A percentile compares a stretch with the other conserved stretches of the same genome.
These are phyloP conservation scores for Magallana angulata DNA, from an alignment of 1,140 invertebrate species.

Conservation along the genomic window DNA sequence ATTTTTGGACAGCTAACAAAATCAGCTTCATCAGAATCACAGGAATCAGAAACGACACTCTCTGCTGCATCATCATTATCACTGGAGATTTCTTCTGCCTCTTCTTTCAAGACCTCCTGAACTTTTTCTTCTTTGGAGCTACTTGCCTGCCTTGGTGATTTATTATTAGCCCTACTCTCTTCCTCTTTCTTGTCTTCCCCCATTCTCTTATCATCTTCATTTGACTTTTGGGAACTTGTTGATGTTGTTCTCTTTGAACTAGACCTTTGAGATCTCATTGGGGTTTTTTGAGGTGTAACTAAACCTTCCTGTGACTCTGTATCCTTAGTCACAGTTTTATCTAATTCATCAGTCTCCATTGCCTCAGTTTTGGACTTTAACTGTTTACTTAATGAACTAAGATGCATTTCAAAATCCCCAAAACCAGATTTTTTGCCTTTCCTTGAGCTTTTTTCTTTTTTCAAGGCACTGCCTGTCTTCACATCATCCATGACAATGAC, in stretches of 20 bases:
- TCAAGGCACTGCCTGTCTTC: too few species aligned
- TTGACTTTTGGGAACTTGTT: conserved; percentile 1
- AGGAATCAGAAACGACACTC: background rate
- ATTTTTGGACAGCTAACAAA: background rate
- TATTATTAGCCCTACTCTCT: background rate
- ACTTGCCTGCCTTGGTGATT: background rate
- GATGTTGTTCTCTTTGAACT: background rate
- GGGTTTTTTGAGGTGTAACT: background rate
- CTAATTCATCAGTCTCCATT: background rate
- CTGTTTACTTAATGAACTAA: background rate
- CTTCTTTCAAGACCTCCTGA: background rate
- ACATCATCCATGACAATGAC: background rate
- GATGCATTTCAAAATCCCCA: background rate
- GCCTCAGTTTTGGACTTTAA: background rate
- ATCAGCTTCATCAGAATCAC: background rate
- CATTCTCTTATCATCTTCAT: background rate
- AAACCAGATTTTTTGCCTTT: too few species aligned
- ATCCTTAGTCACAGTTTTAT: background rate
- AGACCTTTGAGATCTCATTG: background rate
- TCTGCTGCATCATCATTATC: background rate
- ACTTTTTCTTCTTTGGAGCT: background rate
- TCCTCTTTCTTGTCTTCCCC: background rate
- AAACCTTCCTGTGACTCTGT: background rate
- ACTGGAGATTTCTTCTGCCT: too few species aligned
- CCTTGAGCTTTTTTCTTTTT: too few species aligned